Percentiles rank a stretch among this genome's conserved stretches.
Conservation (phyloP, 2,113 vertebrate species). For the Atrichornis clamosus region DNA sequence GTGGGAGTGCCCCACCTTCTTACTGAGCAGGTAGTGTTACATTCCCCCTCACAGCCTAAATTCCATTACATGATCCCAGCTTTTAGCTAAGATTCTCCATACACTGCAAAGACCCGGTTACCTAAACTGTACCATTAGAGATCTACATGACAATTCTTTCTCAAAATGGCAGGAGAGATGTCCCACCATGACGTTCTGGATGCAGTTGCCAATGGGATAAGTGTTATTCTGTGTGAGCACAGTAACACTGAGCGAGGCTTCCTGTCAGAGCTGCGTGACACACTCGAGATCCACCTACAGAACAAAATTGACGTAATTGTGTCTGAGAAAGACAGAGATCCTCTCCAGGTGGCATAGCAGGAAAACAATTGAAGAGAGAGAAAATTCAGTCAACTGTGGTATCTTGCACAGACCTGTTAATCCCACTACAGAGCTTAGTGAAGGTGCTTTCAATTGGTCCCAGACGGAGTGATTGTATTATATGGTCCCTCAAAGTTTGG, state of each 20-base stretch:
- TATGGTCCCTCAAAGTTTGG: not conserved
- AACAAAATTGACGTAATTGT: conserved; percentile 75
- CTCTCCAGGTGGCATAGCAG: conserved; percentile 79
- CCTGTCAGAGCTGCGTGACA: conserved; percentile 80
- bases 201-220: conserved; percentile 82
- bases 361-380: not conserved
- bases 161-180: conserved; percentile 86
- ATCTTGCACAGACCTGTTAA: not conserved
- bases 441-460: not conserved
- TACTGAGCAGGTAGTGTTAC: not conserved
- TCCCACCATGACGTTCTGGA: conserved; percentile 93
- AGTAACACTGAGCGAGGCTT: conserved; percentile 97
- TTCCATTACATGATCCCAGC: not conserved
- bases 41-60: rapidly evolving
- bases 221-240: conserved; percentile 91
- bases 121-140: not conserved
- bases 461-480: not conserved
- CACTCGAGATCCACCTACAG: conserved; percentile 71
- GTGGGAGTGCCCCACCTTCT: not conserved
- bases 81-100: not conserved
- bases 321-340: conserved; percentile 86
- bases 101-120: not conserved
- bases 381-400: not conserved
- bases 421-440: not conserved
- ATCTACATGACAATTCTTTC: not conserved